A percentile compares a stretch with the other conserved stretches of the same genome.
Evolutionary conservation across 2,888 invertebrate genomes (phyloP).

Genomic region (Adelphocoris suturalis): DNA sequence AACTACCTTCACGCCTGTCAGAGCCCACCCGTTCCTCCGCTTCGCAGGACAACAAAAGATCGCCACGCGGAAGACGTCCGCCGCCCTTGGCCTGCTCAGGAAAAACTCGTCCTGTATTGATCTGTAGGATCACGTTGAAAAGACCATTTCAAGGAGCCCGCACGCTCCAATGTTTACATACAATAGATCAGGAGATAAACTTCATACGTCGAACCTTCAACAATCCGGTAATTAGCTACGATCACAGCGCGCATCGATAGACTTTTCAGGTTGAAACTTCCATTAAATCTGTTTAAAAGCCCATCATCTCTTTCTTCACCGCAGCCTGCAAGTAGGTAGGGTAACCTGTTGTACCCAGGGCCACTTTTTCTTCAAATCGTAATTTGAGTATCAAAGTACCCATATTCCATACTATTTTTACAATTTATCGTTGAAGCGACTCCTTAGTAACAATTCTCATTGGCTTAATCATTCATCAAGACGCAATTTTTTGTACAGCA

Average conservation of each 20-base stretch:
- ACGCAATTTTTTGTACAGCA: too few relatives aligned
- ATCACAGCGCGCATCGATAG: neutral
- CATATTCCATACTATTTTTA: too few relatives aligned
- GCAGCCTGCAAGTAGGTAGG: too few relatives aligned
- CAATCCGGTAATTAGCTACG: neutral
- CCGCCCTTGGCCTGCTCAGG: constrained; percentile 24
- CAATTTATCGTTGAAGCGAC: too few relatives aligned
- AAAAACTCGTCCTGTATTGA: constrained; percentile 28
- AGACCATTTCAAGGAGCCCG: neutral
- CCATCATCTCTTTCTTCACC: too few relatives aligned
- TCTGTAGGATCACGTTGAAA: neutral
- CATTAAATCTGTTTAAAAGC: too few relatives aligned
- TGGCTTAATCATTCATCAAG: too few relatives aligned
- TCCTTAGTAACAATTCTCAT: too few relatives aligned
- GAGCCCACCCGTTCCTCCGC: neutral
- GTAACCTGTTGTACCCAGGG: too few relatives aligned
- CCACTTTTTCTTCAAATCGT: too few relatives aligned
- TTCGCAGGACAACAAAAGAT: constrained; percentile 11
- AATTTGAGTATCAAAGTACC: too few relatives aligned
- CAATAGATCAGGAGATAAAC: neutral
- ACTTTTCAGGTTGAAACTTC: too few relatives aligned
- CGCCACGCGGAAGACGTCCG: constrained; percentile 14
- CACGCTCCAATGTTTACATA: neutral
- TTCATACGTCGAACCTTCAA: neutral
- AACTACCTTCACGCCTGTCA: constrained; percentile 25